Conservation (phyloP, 2,888 invertebrate species). For the Apotomis capreana region DNA sequence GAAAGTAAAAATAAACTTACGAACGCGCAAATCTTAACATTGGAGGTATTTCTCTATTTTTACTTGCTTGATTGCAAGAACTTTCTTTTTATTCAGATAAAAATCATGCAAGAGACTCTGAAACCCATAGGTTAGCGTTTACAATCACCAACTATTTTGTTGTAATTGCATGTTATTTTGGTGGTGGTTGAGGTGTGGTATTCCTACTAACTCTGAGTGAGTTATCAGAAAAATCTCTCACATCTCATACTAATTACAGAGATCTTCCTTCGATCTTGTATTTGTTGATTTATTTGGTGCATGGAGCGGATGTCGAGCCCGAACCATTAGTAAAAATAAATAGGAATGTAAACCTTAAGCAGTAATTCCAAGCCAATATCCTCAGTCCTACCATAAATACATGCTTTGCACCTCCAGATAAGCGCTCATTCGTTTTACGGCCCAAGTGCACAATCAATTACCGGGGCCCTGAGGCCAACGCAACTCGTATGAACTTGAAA, state of each 20-base stretch:
- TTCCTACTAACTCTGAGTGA: too few relatives aligned
- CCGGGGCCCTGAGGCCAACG: slow-evolving; percentile 46
- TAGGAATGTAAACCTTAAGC: slow-evolving; percentile 8
- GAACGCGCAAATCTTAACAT: not conserved
- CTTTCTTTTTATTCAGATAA: not conserved
- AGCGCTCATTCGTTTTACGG: slow-evolving; percentile 39
- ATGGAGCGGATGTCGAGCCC: not conserved
- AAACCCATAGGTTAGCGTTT: too few relatives aligned
- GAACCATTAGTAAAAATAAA: not conserved
- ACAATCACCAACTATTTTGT: too few relatives aligned
- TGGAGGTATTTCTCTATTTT: not conserved
- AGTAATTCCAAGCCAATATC: slow-evolving; percentile 18
- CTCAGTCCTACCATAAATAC: slow-evolving; percentile 28
- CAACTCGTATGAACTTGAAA: slow-evolving; percentile 72
- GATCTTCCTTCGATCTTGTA: not conserved
- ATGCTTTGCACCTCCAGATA: slow-evolving; percentile 36
- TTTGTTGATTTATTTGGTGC: not conserved
- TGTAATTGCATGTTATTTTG: too few relatives aligned
- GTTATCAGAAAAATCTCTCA: too few relatives aligned
- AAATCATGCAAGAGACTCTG: not conserved
- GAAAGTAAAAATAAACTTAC: slow-evolving; percentile 6
- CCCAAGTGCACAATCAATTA: slow-evolving; percentile 41
- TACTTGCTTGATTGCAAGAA: not conserved
- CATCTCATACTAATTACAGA: too few relatives aligned
- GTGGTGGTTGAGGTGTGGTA: too few relatives aligned